These are phyloP conservation scores for Heliocidaris erythrogramma DNA, from an alignment of 35 echinoderm and acorn worm species.

Conservation along the genomic window DNA sequence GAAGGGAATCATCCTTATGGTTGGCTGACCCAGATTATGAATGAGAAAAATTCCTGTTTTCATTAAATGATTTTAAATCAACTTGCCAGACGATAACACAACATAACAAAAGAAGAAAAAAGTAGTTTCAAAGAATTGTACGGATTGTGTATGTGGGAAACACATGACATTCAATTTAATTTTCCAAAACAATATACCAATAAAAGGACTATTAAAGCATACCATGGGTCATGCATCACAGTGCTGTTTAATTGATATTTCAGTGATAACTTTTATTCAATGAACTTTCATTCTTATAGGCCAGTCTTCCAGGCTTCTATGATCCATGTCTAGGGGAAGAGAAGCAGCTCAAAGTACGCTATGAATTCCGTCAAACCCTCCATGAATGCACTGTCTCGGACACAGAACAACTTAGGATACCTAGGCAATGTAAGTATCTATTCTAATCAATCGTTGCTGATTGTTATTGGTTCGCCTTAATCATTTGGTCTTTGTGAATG, in stretches of 20 bases:
- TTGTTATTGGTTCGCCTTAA: neutral
- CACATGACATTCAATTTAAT: too few relatives aligned
- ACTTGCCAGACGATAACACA: too few relatives aligned
- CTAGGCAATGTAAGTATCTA: constrained; percentile 84
- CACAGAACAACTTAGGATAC: constrained; percentile 87
- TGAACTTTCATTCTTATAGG: constrained; percentile 27
- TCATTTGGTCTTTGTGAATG: neutral
- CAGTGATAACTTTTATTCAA: neutral
- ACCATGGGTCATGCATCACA: neutral
- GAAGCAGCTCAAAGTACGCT: constrained; percentile 68
- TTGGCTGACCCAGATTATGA: too few relatives aligned
- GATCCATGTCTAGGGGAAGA: constrained; percentile 86
- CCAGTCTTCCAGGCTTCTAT: constrained; percentile 86
- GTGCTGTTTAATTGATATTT: neutral
- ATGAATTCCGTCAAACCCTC: constrained; percentile 69
- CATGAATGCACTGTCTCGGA: constrained; percentile 87
- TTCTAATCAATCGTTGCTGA: neutral
- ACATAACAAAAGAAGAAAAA: too few relatives aligned
- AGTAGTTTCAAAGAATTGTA: too few relatives aligned
- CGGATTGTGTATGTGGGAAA: too few relatives aligned
- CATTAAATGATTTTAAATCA: too few relatives aligned
- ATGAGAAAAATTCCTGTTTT: too few relatives aligned
- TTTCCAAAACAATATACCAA: too few relatives aligned
- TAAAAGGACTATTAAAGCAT: neutral
- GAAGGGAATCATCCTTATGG: too few relatives aligned